A percentile compares a stretch with the other conserved stretches of the same genome.
Evolutionary conservation across 1,140 invertebrate species (phyloP).

Genomic region (Pseudoatta argentina): DNA sequence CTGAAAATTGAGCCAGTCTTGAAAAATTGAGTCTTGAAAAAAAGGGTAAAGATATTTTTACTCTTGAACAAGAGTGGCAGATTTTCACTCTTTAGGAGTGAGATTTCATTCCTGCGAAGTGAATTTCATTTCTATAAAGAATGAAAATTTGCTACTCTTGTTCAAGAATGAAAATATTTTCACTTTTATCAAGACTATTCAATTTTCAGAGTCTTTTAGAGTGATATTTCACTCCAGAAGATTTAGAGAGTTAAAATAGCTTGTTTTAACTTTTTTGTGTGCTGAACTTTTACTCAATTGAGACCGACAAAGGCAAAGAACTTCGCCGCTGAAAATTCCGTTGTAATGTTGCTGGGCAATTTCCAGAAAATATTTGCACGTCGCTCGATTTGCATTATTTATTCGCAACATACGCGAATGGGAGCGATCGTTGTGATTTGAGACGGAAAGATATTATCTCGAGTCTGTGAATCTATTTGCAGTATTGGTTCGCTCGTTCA

Average conservation of each 20-base stretch:
- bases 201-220: too few species aligned
- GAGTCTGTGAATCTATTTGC: slow-evolving; percentile 3
- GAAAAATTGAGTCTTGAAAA: too few species aligned
- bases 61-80: too few species aligned
- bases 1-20: too few species aligned
- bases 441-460: slow-evolving; percentile 24
- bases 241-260: neutral
- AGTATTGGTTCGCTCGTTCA: neutral
- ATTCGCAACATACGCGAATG: neutral
- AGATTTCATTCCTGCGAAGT: too few species aligned
- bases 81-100: too few species aligned
- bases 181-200: too few species aligned
- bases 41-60: too few species aligned
- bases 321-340: neutral
- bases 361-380: slow-evolving; percentile 32
- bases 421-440: neutral
- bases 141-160: too few species aligned
- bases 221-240: too few species aligned
- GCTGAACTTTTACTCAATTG: neutral
- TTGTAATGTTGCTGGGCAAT: neutral
- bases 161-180: too few species aligned
- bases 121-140: too few species aligned
- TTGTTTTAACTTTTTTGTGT: neutral
- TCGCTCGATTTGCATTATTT: neutral
- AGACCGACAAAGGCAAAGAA: neutral